phyloP scores from a whole-genome alignment of 2,797 vertebrate species.

The Synanceia verrucosa region DNA sequence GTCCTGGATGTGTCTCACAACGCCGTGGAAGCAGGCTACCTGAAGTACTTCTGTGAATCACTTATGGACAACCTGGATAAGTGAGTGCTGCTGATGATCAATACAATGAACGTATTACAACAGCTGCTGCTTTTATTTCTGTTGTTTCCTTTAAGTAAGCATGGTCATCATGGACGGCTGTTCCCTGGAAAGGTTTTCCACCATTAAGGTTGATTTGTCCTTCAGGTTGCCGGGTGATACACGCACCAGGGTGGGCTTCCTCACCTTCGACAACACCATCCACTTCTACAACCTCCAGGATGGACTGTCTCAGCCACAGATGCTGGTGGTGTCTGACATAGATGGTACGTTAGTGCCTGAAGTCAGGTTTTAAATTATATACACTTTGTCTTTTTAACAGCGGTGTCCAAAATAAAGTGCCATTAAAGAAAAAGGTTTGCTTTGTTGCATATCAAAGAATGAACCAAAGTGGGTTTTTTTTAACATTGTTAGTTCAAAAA shows the following conservation, averaged over 20 bases:
- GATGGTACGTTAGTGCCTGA: slow-evolving; percentile 85
- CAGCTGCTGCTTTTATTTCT: too few species aligned
- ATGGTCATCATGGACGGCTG: neutral
- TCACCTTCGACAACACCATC: slow-evolving; percentile 96
- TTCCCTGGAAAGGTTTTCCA: neutral
- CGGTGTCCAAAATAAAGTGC: neutral
- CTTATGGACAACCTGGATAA: slow-evolving; percentile 94
- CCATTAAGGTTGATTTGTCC: slow-evolving; percentile 5
- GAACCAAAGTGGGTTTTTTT: neutral
- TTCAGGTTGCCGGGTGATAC: slow-evolving; percentile 93
- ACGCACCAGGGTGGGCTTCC: slow-evolving; percentile 92
- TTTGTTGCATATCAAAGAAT: neutral
- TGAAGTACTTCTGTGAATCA: slow-evolving; percentile 90
- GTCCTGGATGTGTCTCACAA: slow-evolving; percentile 97
- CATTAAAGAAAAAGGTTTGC: neutral
- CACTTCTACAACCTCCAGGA: slow-evolving; percentile 99
- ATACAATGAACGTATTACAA: neutral
- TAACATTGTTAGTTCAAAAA: too few species aligned
- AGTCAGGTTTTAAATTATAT: neutral
- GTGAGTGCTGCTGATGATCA: slow-evolving; percentile 79
- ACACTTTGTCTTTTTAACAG: too few species aligned
- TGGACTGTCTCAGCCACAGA: slow-evolving; percentile 95
- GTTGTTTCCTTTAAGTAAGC: neutral
- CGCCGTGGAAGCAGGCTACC: slow-evolving; percentile 94
- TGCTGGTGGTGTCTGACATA: slow-evolving; percentile 97